Evolutionary conservation across 2,797 vertebrate species (phyloP).

Genomic region (Artibeus lituratus): DNA sequence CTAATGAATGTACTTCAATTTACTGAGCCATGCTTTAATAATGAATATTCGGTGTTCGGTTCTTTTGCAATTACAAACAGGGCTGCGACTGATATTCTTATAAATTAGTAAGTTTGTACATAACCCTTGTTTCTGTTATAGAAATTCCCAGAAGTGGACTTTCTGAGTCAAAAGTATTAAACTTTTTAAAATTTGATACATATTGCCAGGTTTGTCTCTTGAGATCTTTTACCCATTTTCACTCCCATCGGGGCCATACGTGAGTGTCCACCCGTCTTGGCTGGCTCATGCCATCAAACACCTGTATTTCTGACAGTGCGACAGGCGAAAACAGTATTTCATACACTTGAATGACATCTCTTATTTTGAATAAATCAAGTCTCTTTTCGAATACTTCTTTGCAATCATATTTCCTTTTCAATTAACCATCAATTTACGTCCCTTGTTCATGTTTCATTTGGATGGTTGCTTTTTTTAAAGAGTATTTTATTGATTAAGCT

Average conservation of each 20-base stretch:
- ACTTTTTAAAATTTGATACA: background rate
- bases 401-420: background rate
- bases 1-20: background rate
- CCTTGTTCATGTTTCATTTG: background rate
- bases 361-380: background rate
- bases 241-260: accelerated
- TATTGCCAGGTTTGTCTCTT: background rate
- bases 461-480: background rate
- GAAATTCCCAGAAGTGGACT: background rate
- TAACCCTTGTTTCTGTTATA: background rate
- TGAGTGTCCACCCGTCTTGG: background rate
- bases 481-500: too few relatives aligned
- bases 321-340: background rate
- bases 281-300: accelerated
- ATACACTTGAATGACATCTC: background rate
- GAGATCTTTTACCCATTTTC: background rate
- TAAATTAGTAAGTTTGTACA: background rate
- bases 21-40: background rate
- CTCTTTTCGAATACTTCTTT: background rate
- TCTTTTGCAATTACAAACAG: background rate
- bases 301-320: background rate
- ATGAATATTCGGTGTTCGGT: background rate
- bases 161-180: background rate
- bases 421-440: background rate
- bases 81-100: background rate